Percentiles rank a stretch among this genome's conserved stretches.
phyloP scores from a whole-genome alignment of 2,113 vertebrate species.

The Pterocles burchelli region DNA sequence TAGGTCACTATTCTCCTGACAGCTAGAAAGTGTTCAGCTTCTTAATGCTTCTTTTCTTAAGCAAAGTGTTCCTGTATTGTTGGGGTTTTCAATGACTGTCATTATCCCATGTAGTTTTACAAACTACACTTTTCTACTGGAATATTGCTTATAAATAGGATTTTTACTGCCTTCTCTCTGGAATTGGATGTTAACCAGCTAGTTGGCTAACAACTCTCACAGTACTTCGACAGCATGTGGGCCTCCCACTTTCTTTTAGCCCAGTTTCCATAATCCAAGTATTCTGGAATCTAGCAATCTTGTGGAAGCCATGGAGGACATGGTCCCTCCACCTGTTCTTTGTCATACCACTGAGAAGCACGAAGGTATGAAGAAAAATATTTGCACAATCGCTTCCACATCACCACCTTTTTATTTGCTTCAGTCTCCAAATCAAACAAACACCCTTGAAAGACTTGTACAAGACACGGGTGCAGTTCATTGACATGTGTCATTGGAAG shows the following conservation, averaged over 20 bases:
- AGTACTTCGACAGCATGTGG: background rate
- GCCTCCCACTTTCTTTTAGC: background rate
- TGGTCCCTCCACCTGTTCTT: background rate
- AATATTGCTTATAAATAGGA: background rate
- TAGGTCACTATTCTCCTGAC: background rate
- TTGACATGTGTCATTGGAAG: background rate
- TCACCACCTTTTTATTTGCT: background rate
- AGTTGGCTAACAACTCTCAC: background rate
- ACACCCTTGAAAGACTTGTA: background rate
- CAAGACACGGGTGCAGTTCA: background rate
- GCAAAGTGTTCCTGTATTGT: background rate
- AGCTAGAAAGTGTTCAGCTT: background rate
- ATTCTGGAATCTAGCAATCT: background rate
- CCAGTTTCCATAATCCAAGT: background rate
- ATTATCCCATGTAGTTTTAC: background rate
- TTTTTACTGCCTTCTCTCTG: background rate
- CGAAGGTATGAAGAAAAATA: background rate
- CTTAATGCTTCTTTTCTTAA: constrained; percentile 8
- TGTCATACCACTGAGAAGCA: background rate
- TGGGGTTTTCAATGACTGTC: background rate
- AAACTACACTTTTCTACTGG: background rate
- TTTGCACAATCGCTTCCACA: rapidly evolving
- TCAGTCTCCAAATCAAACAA: background rate
- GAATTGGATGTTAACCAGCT: background rate
- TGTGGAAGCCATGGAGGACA: rapidly evolving